Percentiles rank a stretch among this genome's conserved stretches.
These are phyloP conservation scores for Protula sp. DNA, from an alignment of 2,888 invertebrate genomes.

Conservation along the genomic window DNA sequence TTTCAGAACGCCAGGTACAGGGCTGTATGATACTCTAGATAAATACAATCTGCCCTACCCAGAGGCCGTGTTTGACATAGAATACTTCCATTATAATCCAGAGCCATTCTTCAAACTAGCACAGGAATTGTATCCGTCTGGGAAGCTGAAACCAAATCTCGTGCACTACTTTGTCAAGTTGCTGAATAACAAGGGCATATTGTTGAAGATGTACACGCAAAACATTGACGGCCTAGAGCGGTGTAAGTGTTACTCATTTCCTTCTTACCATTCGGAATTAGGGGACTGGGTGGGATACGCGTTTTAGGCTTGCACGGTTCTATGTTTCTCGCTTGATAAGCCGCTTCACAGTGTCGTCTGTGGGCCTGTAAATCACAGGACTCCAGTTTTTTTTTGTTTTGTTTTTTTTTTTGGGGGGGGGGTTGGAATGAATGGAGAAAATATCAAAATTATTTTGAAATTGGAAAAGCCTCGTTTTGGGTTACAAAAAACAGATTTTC, in stretches of 20 bases:
- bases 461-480: too few species aligned
- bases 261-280: neutral
- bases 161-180: conserved; percentile 54
- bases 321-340: too few species aligned
- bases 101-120: conserved; percentile 51
- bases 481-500: too few species aligned
- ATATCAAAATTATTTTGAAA: too few species aligned
- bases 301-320: too few species aligned
- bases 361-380: too few species aligned
- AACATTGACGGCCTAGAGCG: conserved; percentile 55
- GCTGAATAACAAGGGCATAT: conserved; percentile 48
- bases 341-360: too few species aligned
- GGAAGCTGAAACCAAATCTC: conserved; percentile 53
- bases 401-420: too few species aligned
- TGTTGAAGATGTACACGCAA: conserved; percentile 54
- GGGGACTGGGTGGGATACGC: too few species aligned
- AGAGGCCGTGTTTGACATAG: conserved; percentile 56
- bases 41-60: conserved; percentile 55
- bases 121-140: conserved; percentile 51
- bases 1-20: conserved; percentile 53
- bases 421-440: too few species aligned
- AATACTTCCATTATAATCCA: conserved; percentile 52
- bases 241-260: conserved; percentile 35
- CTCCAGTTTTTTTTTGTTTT: too few species aligned
- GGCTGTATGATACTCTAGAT: conserved; percentile 55